Base-by-base conservation (phyloP, 2,888 invertebrate species). In the Pogonocherus hispidulus region DNA sequence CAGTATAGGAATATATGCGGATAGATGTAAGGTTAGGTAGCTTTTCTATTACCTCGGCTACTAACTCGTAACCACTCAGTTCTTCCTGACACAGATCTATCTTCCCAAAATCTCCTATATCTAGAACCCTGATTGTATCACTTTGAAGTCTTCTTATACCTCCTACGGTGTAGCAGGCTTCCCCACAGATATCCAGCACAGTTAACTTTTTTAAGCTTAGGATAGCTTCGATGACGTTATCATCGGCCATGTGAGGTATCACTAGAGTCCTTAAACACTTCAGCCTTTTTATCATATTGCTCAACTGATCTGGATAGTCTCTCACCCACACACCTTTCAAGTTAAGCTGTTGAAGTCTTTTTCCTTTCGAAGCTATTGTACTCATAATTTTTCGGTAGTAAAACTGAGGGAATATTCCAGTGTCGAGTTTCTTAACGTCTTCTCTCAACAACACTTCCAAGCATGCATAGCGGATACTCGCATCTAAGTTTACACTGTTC, bases 321-420 rank as follows among this genome's bases (percentile, higher is more conserved):
- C 91, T 90, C 46, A 91, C 90, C 92, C 92, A 92, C 32, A 92
- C 90, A 11, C 92, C 92, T 86, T 92, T 92, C 65, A 92, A 84
- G 83, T 92, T 92, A 59, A 92, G 87, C 56, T 84, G 83, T 49
- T 90, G 89, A 74, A 92, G 79, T 27, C 91, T 90, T 5, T 86
- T 87, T 5, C 92, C 92, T 83, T 90, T 90, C 19, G 88, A 88
- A 3, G 87, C 86, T 77, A 92, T 90, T 71, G 90, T 88, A 83
- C 91, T 89, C 77, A 92, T 85, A 76, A 92, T 90, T 84, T 90
- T 90, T 70, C 89, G 89, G 81, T 92, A 91, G 83, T 91, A 92
- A n/a, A 90, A 90, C 76, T 90, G 89, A 0, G 92, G 92, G 83
- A 92, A 92, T 52, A 91, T 89, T 41, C 92, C 92, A 0, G 91